Evolutionary conservation across 2,113 vertebrate species (phyloP).

Genomic region (Gracilinanus agilis): DNA sequence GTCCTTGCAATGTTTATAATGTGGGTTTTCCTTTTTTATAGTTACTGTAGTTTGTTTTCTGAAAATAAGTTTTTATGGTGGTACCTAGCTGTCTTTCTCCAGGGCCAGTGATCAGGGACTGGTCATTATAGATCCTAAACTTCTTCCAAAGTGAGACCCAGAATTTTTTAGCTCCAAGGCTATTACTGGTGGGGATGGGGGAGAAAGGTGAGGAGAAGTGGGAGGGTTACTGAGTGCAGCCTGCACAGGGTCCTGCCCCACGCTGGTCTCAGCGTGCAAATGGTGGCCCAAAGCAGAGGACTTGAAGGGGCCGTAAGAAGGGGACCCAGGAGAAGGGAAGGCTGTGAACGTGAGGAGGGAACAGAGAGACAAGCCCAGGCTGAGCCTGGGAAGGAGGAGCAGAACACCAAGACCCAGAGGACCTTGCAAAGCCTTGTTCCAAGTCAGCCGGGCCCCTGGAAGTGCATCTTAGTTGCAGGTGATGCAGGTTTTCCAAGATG

Average conservation of each 20-base stretch:
- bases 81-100: no score
- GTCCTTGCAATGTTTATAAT: background rate
- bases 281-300: conserved; percentile 1
- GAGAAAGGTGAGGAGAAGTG: no score
- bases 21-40: background rate
- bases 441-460: background rate
- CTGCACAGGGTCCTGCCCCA: background rate
- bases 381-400: background rate
- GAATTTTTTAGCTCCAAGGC: no score
- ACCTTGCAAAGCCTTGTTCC: no score
- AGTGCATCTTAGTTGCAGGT: background rate
- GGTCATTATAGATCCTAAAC: conserved; percentile 39
- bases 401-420: conserved; percentile 15
- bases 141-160: conserved; percentile 16
- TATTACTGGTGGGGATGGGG: no score
- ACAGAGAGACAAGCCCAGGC: background rate
- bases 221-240: background rate
- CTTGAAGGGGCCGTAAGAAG: no score
- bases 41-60: background rate
- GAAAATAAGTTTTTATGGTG: no score
- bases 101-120: no score
- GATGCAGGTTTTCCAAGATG: background rate
- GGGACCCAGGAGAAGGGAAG: conserved; percentile 23
- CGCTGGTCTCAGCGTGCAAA: background rate
- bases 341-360: background rate